Base-by-base conservation (phyloP, 2,797 vertebrate species). In the Gallinago stenura region DNA sequence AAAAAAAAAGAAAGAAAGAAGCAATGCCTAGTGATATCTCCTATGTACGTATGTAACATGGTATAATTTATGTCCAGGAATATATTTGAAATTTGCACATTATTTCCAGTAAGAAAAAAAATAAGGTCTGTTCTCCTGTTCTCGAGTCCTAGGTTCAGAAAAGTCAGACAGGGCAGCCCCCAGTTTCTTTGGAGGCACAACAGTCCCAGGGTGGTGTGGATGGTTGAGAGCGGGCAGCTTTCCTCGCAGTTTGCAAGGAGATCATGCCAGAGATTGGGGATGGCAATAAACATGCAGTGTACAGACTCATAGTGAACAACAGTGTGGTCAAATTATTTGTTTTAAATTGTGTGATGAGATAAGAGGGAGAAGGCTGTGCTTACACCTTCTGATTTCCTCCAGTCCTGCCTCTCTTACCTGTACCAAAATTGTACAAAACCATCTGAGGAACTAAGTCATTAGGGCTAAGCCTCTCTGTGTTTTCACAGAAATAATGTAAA, bases 21-120 rank as follows among this genome's bases (percentile, higher is more conserved):
- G 2, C 3, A 41, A 16, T 33, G 25, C 8, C 14, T 37, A 6
- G 4, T 56, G 6, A 8, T 75, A 21, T 48, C 18, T 71, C 39
- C 8, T 39, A 9, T 15, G 11, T 19, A 53, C 0, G 0, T 2
- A 21, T 4, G 22, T 9, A 60, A 24, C 6, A 54, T 3, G 37
- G 11, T 35, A 60, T 56, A 79, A 87, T 64, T 37, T 53, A 53
- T 68, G 4, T n/a, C 48, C 6, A 41, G 68, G 6, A 12, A 30
- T 61, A 8, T 26, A 79, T 81, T 76, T 76, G 8, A 12, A 26
- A 14, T 24, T 81, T 26, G 28, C 24, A 75, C 21, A 41, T 12
- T 66, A 9, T 41, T 70, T 71, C 17, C 21, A 45, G 3, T 28
- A n/a, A 60, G 28, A 41, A 41, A 60, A 41, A 75, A 76, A 31